Evolutionary conservation across 1,140 invertebrate genomes (phyloP).

Genomic region (Ostrea edulis): DNA sequence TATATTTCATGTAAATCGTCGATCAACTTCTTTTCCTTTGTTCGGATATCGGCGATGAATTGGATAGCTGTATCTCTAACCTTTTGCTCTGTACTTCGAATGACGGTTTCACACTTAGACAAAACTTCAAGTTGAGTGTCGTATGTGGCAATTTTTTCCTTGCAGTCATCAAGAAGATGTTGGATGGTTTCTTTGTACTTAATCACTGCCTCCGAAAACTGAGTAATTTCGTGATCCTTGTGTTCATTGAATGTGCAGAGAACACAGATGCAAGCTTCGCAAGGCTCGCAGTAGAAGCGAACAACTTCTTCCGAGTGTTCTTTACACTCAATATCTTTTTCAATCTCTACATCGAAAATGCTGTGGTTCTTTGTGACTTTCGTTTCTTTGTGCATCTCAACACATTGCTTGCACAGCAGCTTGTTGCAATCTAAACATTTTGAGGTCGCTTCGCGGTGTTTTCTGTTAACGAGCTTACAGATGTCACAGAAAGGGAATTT

Average conservation of each 20-base stretch:
- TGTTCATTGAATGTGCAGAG: conserved; percentile 80
- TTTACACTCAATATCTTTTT: conserved; percentile 80
- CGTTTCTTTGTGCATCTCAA: conserved; percentile 77
- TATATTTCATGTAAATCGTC: conserved; percentile 78
- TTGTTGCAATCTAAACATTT: conserved; percentile 81
- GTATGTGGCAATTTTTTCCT: conserved; percentile 75
- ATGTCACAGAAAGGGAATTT: conserved; percentile 80
- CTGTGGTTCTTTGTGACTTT: conserved; percentile 79
- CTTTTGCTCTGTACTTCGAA: conserved; percentile 77
- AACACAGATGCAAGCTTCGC: conserved; percentile 79
- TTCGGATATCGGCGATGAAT: conserved; percentile 76
- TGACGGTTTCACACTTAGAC: conserved; percentile 73
- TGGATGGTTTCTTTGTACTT: conserved; percentile 79
- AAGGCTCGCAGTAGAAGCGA: conserved; percentile 80
- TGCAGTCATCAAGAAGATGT: conserved; percentile 73
- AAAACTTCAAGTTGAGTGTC: conserved; percentile 74
- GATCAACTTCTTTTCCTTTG: conserved; percentile 77
- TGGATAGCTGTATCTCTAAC: conserved; percentile 77
- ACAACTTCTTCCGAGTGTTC: conserved; percentile 79
- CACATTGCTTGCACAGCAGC: conserved; percentile 78
- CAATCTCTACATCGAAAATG: conserved; percentile 80
- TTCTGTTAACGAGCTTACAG: conserved; percentile 78
- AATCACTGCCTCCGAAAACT: conserved; percentile 78
- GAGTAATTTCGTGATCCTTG: conserved; percentile 79
- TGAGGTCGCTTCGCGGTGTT: conserved; percentile 78